Percentiles rank a stretch among this genome's conserved stretches.
phyloP scores from a whole-genome alignment of 2,113 vertebrate genomes.

The Seriola dumerili region DNA sequence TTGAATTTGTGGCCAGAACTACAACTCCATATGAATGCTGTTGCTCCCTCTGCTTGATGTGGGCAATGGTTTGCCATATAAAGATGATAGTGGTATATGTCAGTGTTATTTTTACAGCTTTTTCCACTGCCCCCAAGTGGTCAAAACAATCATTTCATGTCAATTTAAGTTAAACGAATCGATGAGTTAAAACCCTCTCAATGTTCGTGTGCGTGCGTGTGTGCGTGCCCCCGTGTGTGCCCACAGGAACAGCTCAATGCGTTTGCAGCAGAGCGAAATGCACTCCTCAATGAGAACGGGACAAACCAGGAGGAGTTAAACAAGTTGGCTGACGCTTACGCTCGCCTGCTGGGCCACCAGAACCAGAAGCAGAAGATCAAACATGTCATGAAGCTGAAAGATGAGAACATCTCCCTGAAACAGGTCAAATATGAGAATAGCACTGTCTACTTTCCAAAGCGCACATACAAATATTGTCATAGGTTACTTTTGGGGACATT shows the following conservation, averaged over 20 bases:
- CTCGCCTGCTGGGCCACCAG: slow-evolving; percentile 94
- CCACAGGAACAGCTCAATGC: slow-evolving; percentile 93
- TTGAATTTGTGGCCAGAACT: not conserved
- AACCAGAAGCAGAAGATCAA: slow-evolving; percentile 99
- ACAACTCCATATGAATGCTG: too few species aligned
- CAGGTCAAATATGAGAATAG: slow-evolving; percentile 81
- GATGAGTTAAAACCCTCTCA: not conserved
- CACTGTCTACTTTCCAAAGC: not conserved
- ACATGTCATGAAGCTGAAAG: slow-evolving; percentile 95
- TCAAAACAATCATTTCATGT: not conserved
- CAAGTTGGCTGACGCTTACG: slow-evolving; percentile 91
- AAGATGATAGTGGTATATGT: too few species aligned
- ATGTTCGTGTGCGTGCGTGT: not conserved
- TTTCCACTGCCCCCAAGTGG: not conserved
- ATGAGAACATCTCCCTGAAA: slow-evolving; percentile 91
- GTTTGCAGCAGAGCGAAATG: slow-evolving; percentile 91
- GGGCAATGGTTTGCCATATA: too few species aligned
- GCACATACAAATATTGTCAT: too few species aligned
- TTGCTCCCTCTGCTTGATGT: too few species aligned
- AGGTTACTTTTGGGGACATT: too few species aligned
- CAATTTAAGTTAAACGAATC: not conserved
- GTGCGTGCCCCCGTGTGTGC: not conserved
- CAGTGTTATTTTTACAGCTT: not conserved
- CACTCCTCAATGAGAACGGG: slow-evolving; percentile 90
- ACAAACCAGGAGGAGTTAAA: slow-evolving; percentile 92